Evolutionary conservation across 1,140 invertebrate species (phyloP), one percentile per base, ranked within the genome.

Genomic region (Fopius arisanus): DNA sequence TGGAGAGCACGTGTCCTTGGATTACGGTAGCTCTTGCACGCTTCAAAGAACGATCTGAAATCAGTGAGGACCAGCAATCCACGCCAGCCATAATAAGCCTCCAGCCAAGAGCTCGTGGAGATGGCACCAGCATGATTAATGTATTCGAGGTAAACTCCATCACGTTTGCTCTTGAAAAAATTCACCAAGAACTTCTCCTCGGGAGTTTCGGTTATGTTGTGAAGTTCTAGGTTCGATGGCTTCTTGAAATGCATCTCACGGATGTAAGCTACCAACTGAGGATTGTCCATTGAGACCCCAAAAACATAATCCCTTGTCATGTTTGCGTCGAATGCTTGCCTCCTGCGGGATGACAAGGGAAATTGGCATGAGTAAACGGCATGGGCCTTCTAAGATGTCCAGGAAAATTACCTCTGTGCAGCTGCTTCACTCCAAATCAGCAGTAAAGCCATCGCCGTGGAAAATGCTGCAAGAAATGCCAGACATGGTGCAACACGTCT

Each of bases 1-100:
- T 93, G 92, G 54, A 93, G 84, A 2, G 92, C 90, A 76, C 90
- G 88, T 54, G 91, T 91, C 70, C 87, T 89, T 3, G 90, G 83
- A 48, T 89, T 86, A 66, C 86, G 82, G n/a, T 65, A 79, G 59
- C 81, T 83, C 43, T 78, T 83, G 51, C 90, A 87, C 0, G 89
- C 87, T 75, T 90, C 89, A 67, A 92, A 91, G 86, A 90, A 94
- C 84, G 92, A 91, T 28, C 90, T 83, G 0, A 94, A 91, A 81
- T 95, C 92, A 0, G 94, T 93, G 68, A 95, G 91, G 9, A 94
- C 91, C 51, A 94, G 88, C 4, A 95, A 86, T 2, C 94, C 95
- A 70, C 87, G 88, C 95, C 94, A 96, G 51, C 88, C 89, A 12
- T 94, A 88, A n/a, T 90, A 89, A 6, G 89, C 86, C 79, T 95